phyloP scores from a whole-genome alignment of 2,888 invertebrate species.

The Mongoloraphidia duomilia region DNA sequence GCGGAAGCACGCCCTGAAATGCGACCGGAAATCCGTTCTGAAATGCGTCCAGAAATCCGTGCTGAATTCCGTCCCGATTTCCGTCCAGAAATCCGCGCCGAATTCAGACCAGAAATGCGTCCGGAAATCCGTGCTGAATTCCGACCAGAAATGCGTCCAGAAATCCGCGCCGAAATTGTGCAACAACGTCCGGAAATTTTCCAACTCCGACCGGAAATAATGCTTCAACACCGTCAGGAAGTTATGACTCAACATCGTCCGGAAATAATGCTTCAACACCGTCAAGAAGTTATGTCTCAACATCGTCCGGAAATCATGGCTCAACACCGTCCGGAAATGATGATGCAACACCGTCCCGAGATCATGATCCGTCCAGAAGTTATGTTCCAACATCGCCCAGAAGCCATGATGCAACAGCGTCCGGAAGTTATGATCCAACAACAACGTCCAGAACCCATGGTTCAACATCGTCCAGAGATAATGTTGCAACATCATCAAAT shows the following conservation, averaged over 20 bases:
- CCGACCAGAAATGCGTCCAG: neutral
- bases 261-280: slow-evolving; percentile 35
- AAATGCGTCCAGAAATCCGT: slow-evolving; percentile 25
- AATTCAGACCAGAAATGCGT: no score
- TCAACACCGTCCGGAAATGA: no score
- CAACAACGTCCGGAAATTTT: slow-evolving; percentile 12
- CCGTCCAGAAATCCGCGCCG: no score
- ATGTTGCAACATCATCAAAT: slow-evolving; percentile 1
- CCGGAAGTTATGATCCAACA: slow-evolving; percentile 31
- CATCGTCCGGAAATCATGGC: slow-evolving; percentile 21
- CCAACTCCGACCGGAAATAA: slow-evolving; percentile 12
- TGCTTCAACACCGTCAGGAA: slow-evolving; percentile 23
- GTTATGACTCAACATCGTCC: slow-evolving; percentile 18
- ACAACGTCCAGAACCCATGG: slow-evolving; percentile 20
- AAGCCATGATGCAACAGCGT: slow-evolving; percentile 17
- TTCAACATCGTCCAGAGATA: slow-evolving; percentile 9
- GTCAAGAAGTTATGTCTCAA: slow-evolving; percentile 37
- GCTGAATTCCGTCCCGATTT: no score
- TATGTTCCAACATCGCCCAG: slow-evolving; percentile 11
- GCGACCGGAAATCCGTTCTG: slow-evolving; percentile 36
- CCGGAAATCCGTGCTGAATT: no score
- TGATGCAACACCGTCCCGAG: no score
- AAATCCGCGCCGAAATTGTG: slow-evolving; percentile 20
- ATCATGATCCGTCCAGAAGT: slow-evolving; percentile 14
- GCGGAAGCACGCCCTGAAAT: slow-evolving; percentile 35